Evolutionary conservation across 2,888 invertebrate genomes (phyloP), one percentile per base, ranked within the genome.

Genomic region (Macaria notata): DNA sequence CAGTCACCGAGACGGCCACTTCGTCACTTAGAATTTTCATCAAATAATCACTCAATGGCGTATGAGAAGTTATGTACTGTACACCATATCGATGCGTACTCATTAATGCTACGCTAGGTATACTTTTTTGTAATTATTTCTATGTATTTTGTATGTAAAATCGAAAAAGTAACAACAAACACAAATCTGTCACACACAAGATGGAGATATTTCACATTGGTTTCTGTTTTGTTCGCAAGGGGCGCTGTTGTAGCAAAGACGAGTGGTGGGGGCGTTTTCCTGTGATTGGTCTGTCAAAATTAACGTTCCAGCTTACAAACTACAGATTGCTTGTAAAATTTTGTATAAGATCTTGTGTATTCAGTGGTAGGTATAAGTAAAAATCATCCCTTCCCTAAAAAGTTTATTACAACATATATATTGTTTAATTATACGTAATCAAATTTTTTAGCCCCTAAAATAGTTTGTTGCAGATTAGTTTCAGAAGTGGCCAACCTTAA

Each of bases 161-260:
- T 78, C 82, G 81, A 76, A 83, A 88, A 84, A 86, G 78, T 82
- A 87, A 85, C 88, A 91, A 92, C 91, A 92, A 92, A 92, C 92
- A 92, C 92, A 92, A 93, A 93, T 92, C 93, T 93, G 92, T 88
- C 93, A 93, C 86, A 88, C 63, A 66, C 91, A 93, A 93, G 92
- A 93, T 93, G 93, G 93, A 93, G 93, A 92, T 92, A 92, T 89
- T 92, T 90, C 87, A 88, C 82, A 81, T 77, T 88, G 91, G 88
- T 93, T 92, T 81, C 68, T 76, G 73, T 83, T 85, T 83, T 76
- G 77, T 68, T 78, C 92, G 84, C 86, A 54, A 75, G 86, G 71
- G 83, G 92, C 93, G 92, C 87, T 82, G 71, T 61, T 54, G 65
- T 76, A 70, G 70, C 39, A 4, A 8, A 45, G 53, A 38, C 51